Percentiles rank a stretch among this genome's conserved stretches.
These are phyloP conservation scores for Propithecus coquereli DNA, from an alignment of 2,113 vertebrate genomes.

Conservation along the genomic window DNA sequence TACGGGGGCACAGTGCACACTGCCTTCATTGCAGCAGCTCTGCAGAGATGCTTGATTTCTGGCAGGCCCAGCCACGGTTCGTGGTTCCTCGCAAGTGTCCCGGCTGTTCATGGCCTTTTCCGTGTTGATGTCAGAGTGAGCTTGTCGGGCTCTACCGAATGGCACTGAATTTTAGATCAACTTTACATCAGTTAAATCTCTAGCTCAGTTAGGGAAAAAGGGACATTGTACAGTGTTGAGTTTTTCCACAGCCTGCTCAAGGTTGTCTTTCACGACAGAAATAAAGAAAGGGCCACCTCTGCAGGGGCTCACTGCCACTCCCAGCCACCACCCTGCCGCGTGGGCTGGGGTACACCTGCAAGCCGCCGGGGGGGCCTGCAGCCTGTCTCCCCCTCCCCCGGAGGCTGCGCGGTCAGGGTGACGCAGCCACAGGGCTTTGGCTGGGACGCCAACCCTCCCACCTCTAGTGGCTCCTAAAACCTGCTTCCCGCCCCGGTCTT, in stretches of 20 bases:
- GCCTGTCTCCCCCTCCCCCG: fast-evolving
- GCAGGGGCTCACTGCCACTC: fast-evolving
- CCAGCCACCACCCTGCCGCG: fast-evolving
- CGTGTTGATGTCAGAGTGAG: fast-evolving
- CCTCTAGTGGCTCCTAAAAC: not conserved
- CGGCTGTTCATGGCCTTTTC: not conserved
- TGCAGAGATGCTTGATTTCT: fast-evolving
- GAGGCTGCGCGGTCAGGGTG: fast-evolving
- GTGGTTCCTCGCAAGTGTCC: not conserved
- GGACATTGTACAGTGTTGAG: not conserved
- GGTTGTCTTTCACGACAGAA: not conserved
- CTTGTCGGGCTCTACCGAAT: not conserved
- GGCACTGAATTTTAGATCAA: fast-evolving
- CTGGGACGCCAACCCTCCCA: fast-evolving
- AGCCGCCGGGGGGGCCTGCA: not conserved
- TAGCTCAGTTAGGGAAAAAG: fast-evolving
- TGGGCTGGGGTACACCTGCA: fast-evolving
- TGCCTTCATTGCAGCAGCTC: fast-evolving
- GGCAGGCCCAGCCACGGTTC: not conserved
- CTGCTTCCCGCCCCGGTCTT: not conserved
- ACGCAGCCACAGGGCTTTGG: fast-evolving
- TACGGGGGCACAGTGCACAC: not conserved
- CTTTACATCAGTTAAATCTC: not conserved
- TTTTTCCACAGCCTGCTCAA: not conserved
- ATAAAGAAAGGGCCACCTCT: not conserved